Evolutionary conservation across 2,888 invertebrate species (phyloP), one percentile per base, ranked within the genome.

Genomic region (Trilocha varians): DNA sequence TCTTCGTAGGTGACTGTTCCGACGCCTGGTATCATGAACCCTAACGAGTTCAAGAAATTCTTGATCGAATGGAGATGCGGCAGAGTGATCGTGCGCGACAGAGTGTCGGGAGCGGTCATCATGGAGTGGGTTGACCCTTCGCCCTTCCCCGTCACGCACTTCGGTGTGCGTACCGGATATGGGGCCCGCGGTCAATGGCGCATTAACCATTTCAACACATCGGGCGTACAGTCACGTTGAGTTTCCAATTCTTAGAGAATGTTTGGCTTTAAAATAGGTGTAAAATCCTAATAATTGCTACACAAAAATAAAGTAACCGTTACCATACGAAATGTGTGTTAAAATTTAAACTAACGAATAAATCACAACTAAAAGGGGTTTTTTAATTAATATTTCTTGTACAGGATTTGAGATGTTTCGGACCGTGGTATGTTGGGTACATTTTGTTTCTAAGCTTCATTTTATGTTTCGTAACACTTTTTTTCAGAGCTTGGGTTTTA

Each of bases 181-280:
- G 91, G 91, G 42, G 88, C 91, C 17, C 80, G 87, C 45, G 91
- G 91, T 46, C 77, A 86, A 48, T 91, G 91, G 91, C 87, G 86
- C 54, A 80, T 90, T 57, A 51, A 49, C 34, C 79, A 84, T 57
- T 85, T 70, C 73, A 50, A 55, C 59, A 53, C 49, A 43, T 41
- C 49, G 46, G 66, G 62, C 49, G 54, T 55, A 11, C 67, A 63
- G 48, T 60, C 59, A 50, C 74, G 84, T 85, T 84, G 82, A 84
- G 83, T 84, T 58, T 57, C 60, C 45, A 46, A 41, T 43, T 44
- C 37, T 41, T 45, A 38, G 45, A 49, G 52, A 65, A 64, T 62
- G 48, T 46, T 52, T 50, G 43, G 74, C 74, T 76, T 74, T 25
- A 9, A n/a, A n/a, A n/a, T 59, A 43, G 52, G 47, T 70, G 75